Conservation (phyloP, 2,888 invertebrate species). For the Trichopria drosophilae region DNA sequence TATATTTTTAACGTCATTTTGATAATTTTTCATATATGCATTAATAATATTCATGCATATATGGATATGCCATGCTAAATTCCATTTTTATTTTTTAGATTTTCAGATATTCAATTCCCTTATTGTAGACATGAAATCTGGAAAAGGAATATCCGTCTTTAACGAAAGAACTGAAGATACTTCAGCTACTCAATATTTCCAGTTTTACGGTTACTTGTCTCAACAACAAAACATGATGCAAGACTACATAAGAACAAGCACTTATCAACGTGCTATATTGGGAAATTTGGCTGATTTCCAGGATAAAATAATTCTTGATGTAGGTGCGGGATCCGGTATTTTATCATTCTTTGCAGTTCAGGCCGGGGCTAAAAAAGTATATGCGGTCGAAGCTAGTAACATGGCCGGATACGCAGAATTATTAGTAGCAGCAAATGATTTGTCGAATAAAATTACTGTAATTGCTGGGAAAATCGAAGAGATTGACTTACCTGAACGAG, state of each 20-base stretch:
- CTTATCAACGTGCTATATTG: slow-evolving; percentile 95
- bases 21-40: too few species aligned
- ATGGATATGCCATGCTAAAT: too few species aligned
- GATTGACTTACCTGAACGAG: slow-evolving; percentile 90
- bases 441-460: slow-evolving; percentile 85
- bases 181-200: slow-evolving; percentile 98
- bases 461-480: slow-evolving; percentile 99
- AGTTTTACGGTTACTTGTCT: slow-evolving; percentile 98
- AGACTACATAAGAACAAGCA: slow-evolving; percentile 97
- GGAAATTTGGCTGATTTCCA: slow-evolving; percentile 91
- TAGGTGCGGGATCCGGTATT: slow-evolving; percentile 98
- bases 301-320: slow-evolving; percentile 92
- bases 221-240: slow-evolving; percentile 99
- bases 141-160: slow-evolving; percentile 80
- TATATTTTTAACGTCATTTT: too few species aligned
- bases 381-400: slow-evolving; percentile 98
- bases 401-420: slow-evolving; percentile 96
- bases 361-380: slow-evolving; percentile 94
- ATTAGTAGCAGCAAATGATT: slow-evolving; percentile 85
- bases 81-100: slow-evolving; percentile 58
- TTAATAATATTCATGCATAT: too few species aligned
- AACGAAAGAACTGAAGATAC: slow-evolving; percentile 96
- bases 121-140: slow-evolving; percentile 73
- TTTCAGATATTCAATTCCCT: slow-evolving; percentile 75
- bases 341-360: slow-evolving; percentile 97